These are phyloP conservation scores for Protonibea diacanthus DNA, from an alignment of 2,797 vertebrate genomes.

Conservation along the genomic window DNA sequence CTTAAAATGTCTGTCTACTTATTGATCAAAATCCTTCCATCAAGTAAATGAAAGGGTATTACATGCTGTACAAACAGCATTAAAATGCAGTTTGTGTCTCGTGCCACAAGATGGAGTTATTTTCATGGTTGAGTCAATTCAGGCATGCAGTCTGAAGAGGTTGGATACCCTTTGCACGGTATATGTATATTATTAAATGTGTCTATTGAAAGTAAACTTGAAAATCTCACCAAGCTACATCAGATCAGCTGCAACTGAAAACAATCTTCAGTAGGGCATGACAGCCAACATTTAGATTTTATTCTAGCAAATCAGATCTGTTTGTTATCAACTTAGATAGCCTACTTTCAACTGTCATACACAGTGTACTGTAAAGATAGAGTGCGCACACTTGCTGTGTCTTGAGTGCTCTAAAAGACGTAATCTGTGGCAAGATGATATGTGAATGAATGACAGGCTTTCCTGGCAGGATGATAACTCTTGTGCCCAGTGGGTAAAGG, in stretches of 20 bases:
- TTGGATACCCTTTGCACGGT: background rate
- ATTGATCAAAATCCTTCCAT: background rate
- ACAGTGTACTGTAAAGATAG: background rate
- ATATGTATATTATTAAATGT: conserved; percentile 5
- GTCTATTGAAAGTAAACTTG: background rate
- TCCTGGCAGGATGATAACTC: conserved; percentile 84
- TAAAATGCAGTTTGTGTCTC: background rate
- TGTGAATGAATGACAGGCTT: conserved; percentile 67
- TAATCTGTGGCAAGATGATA: conserved; percentile 63
- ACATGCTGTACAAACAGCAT: background rate
- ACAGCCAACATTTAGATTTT: conserved; percentile 1
- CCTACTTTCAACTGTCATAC: background rate
- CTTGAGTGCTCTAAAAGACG: conserved; percentile 14
- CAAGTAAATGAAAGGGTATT: background rate
- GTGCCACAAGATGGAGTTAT: conserved; percentile 55
- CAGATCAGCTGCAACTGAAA: background rate
- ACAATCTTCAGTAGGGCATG: background rate
- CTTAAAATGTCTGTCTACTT: conserved; percentile 3
- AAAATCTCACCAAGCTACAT: background rate
- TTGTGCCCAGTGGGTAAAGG: conserved; percentile 73
- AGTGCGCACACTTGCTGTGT: conserved; percentile 24
- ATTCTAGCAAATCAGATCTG: background rate
- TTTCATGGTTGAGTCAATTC: background rate
- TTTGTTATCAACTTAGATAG: conserved; percentile 5
- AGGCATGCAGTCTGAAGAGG: background rate